These are phyloP conservation scores for Hippocampus mohnikei DNA, from an alignment of 2,113 vertebrate genomes.

Conservation along the genomic window DNA sequence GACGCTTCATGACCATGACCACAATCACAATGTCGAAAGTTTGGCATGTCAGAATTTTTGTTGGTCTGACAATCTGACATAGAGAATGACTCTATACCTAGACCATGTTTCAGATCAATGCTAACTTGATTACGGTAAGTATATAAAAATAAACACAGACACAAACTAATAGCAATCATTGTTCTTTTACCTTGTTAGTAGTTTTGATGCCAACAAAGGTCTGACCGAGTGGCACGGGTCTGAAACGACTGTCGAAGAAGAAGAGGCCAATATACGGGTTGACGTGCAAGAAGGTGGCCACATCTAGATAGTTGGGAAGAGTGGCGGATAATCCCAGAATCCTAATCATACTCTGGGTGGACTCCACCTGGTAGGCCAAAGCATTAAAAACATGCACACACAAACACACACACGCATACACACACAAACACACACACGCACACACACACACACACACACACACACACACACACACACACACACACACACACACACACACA, in stretches of 20 bases:
- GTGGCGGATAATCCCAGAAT: conserved; percentile 97
- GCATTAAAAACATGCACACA: background rate
- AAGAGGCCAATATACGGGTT: conserved; percentile 96
- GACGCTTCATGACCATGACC: no score
- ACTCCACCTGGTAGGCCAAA: conserved; percentile 82
- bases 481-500: no score
- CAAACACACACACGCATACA: no score
- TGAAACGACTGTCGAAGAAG: conserved; percentile 93
- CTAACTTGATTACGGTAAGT: background rate
- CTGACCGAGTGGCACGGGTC: conserved; percentile 93
- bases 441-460: no score
- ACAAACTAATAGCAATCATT: background rate
- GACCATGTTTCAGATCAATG: background rate
- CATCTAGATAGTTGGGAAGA: conserved; percentile 94
- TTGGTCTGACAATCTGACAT: no score
- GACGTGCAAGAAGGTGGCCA: conserved; percentile 90
- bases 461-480: no score
- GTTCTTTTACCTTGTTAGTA: conserved; percentile 83
- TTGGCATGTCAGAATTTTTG: no score
- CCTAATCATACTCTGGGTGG: conserved; percentile 97
- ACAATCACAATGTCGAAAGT: no score
- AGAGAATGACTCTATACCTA: no score
- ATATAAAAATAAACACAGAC: background rate
- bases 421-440: no score
- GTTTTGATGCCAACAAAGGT: conserved; percentile 93